These are phyloP conservation scores for Bathynomus jamesi DNA, from an alignment of 1,140 invertebrate species.

Conservation along the genomic window DNA sequence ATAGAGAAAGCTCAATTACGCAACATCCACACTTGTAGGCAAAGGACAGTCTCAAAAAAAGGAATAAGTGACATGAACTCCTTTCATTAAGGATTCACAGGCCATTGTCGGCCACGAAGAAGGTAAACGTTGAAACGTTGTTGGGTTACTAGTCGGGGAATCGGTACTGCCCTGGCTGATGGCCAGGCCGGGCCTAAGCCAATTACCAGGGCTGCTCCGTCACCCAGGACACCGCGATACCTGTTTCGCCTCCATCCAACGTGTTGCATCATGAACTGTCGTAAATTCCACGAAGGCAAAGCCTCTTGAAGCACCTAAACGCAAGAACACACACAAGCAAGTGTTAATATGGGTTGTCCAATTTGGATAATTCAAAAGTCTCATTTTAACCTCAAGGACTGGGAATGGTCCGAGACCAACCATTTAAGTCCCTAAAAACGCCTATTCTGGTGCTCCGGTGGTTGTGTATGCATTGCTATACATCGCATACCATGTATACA, in stretches of 20 bases:
- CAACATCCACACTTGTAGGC: too few species aligned
- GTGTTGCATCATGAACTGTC: constrained; percentile 73
- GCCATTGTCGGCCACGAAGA: too few species aligned
- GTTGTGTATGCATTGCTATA: too few species aligned
- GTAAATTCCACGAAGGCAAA: constrained; percentile 96
- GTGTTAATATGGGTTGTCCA: constrained; percentile 34
- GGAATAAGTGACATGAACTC: too few species aligned
- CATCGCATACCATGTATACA: too few species aligned
- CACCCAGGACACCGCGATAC: constrained; percentile 48
- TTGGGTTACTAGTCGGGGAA: too few species aligned
- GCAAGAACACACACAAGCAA: constrained; percentile 45
- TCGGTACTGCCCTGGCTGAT: constrained; percentile 25
- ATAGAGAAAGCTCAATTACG: too few species aligned
- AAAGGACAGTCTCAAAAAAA: too few species aligned
- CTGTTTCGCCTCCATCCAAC: constrained; percentile 90
- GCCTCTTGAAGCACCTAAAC: constrained; percentile 72
- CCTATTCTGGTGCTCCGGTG: too few species aligned
- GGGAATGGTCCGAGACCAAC: neutral
- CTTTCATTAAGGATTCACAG: too few species aligned
- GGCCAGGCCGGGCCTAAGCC: constrained; percentile 26
- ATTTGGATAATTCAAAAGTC: constrained; percentile 2
- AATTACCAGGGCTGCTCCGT: neutral
- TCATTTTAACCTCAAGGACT: neutral
- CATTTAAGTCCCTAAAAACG: neutral
- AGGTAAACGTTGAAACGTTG: too few species aligned